Base-by-base conservation (phyloP, 2,797 vertebrate genomes). In the Diplodus puntazzo region DNA sequence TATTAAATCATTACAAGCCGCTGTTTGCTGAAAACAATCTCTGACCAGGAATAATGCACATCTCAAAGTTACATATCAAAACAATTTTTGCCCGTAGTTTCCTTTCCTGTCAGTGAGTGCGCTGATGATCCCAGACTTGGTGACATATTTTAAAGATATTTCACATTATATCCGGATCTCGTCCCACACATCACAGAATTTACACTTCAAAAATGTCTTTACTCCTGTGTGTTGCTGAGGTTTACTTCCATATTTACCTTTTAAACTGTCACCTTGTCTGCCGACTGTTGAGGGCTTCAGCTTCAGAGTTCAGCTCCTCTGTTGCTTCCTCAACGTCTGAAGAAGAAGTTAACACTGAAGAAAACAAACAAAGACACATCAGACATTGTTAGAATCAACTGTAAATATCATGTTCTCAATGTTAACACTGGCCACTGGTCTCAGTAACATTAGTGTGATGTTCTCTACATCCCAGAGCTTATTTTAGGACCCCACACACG, bases 211-310 rank as follows among this genome's bases (percentile, higher is more conserved):
- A 5, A 11, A 39, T 39, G 14, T 18, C 2, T n/a, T 54, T 11
- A 4, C 45, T 11, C 20, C 46, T 25, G 0, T 27, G 17, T 25
- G 23, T 57, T 62, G 46, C 39, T 55, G 21, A 0, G 9, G 0
- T 39, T 42, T 6, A 23, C 49, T 60, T 60, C 12, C 18, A 49
- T 1, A 5, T 20, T 9, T 3, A 69, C 1, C 2, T 1, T 42
- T 46, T 58, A 2, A 57, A 27, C 17, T 72, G 74, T 84, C 50
- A 85, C 81, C 84, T 21, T 8, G 77, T 68, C 18, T 53, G 20
- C 4, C 14, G 11, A 0, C 30, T 17, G 23, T 0, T 25, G 77
- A 69, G 3, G 42, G 14, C 4, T 45, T 45, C n/a, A 0, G n/a
- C 20, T 50, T 69, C 79, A 63, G 61, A 12, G 39, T n/a, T 25